Evolutionary conservation across 2,113 vertebrate species (phyloP).

Genomic region (Cyprinodon tularosa): DNA sequence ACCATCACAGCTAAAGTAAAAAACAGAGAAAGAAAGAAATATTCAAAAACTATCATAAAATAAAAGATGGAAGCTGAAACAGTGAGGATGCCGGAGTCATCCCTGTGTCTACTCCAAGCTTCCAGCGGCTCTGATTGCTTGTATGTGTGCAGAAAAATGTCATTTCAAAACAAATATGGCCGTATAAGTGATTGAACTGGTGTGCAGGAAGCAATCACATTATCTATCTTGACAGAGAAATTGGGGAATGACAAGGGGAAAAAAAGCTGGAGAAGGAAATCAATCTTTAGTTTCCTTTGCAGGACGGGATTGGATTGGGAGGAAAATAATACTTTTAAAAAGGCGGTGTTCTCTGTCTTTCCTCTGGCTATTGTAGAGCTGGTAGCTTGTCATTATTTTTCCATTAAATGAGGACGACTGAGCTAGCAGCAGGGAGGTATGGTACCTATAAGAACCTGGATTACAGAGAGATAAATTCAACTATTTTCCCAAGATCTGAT

Average conservation of each 20-base stretch:
- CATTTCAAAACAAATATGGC: slow-evolving; percentile 53
- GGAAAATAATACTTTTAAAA: slow-evolving; percentile 37
- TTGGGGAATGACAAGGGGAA: slow-evolving; percentile 38
- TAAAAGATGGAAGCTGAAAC: slow-evolving; percentile 1
- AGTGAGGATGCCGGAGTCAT: neutral
- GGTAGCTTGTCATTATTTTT: slow-evolving; percentile 3
- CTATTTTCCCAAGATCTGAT: too few relatives aligned
- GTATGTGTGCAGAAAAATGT: slow-evolving; percentile 18
- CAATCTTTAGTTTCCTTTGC: slow-evolving; percentile 46
- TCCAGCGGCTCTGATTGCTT: slow-evolving; percentile 25
- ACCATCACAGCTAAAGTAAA: neutral
- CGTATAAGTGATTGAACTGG: slow-evolving; percentile 47
- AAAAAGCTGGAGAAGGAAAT: slow-evolving; percentile 46
- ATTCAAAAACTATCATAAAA: neutral
- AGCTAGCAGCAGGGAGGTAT: neutral
- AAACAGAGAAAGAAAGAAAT: neutral
- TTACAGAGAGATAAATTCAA: too few relatives aligned
- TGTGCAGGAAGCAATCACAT: slow-evolving; percentile 31
- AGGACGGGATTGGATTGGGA: slow-evolving; percentile 58
- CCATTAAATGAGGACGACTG: neutral
- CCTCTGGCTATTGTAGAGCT: slow-evolving; percentile 9
- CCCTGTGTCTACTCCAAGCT: neutral
- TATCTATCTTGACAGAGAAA: slow-evolving; percentile 29
- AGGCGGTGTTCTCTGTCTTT: slow-evolving; percentile 6
- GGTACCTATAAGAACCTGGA: slow-evolving; percentile 1